A percentile compares a stretch with the other conserved stretches of the same genome.
These are phyloP conservation scores for Ips typographus DNA, from an alignment of 1,140 invertebrate genomes.

Conservation along the genomic window DNA sequence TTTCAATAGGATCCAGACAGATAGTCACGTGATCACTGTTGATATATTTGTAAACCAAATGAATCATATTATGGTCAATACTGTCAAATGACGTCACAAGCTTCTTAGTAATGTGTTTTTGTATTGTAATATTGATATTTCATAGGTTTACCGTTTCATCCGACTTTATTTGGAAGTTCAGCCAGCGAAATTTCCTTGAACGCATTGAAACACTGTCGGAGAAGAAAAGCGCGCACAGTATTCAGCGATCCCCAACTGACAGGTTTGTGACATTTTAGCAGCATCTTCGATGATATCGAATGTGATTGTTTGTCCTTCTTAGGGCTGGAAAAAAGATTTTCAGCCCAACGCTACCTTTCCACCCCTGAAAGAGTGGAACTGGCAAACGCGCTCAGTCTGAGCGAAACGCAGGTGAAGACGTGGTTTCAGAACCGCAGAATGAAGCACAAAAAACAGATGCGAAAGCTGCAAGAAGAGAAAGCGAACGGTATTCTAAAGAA, in stretches of 20 bases:
- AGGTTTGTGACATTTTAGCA: constrained; percentile 44
- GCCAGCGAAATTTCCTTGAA: constrained; percentile 63
- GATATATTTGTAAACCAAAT: too few relatives aligned
- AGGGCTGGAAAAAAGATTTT: constrained; percentile 93
- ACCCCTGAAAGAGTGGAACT: constrained; percentile 96
- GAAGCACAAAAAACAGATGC: constrained; percentile 96
- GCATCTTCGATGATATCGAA: not conserved
- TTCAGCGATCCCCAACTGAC: constrained; percentile 97
- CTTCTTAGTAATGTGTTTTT: too few relatives aligned
- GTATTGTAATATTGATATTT: too few relatives aligned
- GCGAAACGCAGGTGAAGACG: constrained; percentile 97
- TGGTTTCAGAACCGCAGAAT: constrained; percentile 98
- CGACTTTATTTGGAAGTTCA: constrained; percentile 63
- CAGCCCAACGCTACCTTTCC: constrained; percentile 93
- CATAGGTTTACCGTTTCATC: constrained; percentile 67
- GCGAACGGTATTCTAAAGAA: constrained; percentile 31
- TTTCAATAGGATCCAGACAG: too few relatives aligned
- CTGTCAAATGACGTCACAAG: too few relatives aligned
- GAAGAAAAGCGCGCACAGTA: constrained; percentile 93
- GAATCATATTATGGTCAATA: too few relatives aligned
- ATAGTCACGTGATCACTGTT: too few relatives aligned
- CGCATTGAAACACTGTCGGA: constrained; percentile 84
- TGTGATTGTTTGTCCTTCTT: not conserved
- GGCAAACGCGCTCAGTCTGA: constrained; percentile 86
- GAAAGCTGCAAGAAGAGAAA: constrained; percentile 66